Conservation (phyloP, 2,113 vertebrate species). For the Oreochromis tanganicae region DNA sequence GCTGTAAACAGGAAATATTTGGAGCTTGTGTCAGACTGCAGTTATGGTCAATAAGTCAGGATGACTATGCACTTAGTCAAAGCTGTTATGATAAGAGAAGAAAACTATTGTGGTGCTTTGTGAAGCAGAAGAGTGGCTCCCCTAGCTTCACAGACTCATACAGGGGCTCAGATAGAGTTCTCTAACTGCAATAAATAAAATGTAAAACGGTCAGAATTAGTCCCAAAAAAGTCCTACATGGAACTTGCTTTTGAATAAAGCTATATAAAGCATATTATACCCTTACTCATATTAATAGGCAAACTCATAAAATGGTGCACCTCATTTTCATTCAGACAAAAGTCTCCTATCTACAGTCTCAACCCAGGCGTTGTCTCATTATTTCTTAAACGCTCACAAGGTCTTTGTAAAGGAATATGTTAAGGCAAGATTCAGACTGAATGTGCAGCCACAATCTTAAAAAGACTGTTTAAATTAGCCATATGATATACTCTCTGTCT, state of each 20-base stretch:
- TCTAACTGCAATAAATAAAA: slow-evolving; percentile 1
- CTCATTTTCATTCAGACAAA: slow-evolving; percentile 34
- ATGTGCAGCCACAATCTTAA: neutral
- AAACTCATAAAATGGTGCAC: slow-evolving; percentile 1
- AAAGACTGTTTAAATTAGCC: slow-evolving; percentile 6
- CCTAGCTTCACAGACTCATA: neutral
- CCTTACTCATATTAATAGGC: neutral
- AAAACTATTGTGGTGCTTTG: neutral
- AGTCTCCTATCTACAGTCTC: slow-evolving; percentile 20
- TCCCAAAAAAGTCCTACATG: neutral
- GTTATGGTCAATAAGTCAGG: neutral
- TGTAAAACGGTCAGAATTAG: neutral
- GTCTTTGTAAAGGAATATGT: slow-evolving; percentile 9
- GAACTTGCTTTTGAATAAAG: neutral
- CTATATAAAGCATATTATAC: slow-evolving; percentile 1
- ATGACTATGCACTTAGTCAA: slow-evolving; percentile 34
- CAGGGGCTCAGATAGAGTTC: neutral
- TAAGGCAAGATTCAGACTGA: neutral
- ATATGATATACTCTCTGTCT: neutral
- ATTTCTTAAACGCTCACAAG: neutral
- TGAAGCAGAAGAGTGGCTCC: neutral
- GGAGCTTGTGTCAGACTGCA: neutral
- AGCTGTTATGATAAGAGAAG: slow-evolving; percentile 5
- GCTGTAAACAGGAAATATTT: neutral
- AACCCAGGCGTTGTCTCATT: neutral